A percentile compares a stretch with the other conserved stretches of the same genome.
Conservation (phyloP, 2,113 vertebrate species). For the Sorex fumeus region DNA sequence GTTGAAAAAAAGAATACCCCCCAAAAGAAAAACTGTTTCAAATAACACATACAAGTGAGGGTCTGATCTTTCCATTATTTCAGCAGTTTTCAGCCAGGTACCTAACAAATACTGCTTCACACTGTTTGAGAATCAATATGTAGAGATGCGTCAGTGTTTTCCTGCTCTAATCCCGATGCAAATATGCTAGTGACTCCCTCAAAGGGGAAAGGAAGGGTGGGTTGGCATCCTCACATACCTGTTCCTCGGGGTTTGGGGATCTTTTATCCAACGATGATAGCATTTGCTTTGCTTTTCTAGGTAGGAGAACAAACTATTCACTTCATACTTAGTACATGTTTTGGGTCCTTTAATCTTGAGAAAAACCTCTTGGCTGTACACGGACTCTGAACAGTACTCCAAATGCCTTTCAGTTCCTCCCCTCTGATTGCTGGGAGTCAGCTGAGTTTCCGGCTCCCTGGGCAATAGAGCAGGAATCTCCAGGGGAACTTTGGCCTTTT, state of each 20-base stretch:
- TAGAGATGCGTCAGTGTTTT: neutral
- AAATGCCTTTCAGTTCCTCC: neutral
- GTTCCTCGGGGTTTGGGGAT: neutral
- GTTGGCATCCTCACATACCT: neutral
- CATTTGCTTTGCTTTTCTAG: neutral
- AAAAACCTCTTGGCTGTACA: neutral
- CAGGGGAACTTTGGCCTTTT: neutral
- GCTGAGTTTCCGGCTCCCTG: neutral
- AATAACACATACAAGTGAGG: neutral
- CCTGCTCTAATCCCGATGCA: neutral
- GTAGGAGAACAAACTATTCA: neutral
- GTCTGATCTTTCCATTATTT: conserved; percentile 46
- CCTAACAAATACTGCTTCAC: neutral
- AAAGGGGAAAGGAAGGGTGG: neutral
- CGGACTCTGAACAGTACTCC: neutral
- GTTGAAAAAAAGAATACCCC: conserved; percentile 6
- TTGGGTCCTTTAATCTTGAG: neutral
- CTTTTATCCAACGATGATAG: neutral
- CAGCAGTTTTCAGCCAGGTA: neutral
- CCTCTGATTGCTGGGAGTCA: neutral
- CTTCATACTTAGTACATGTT: neutral
- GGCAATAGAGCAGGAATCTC: fast-evolving
- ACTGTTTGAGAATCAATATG: neutral
- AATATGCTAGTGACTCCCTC: neutral
- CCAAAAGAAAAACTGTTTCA: conserved; percentile 38